Evolutionary conservation across 2,888 invertebrate species (phyloP).

Genomic region (Eupithecia abbreviata): DNA sequence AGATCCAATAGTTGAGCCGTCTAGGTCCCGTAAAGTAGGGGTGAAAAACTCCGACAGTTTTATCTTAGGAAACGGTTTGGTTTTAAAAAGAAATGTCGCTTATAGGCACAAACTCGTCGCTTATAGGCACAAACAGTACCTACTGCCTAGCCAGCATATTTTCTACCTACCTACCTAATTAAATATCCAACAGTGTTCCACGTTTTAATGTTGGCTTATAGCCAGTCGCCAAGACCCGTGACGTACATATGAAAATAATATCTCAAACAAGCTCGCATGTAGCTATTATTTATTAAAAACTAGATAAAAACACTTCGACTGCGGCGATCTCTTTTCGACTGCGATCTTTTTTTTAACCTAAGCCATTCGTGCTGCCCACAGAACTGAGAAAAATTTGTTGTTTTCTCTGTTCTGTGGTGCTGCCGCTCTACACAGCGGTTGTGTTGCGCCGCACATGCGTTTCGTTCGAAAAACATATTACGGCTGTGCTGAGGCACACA

Average conservation of each 20-base stretch:
- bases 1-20: constrained; percentile 1
- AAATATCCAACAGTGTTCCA: constrained; percentile 23
- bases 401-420: too few species aligned
- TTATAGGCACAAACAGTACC: neutral
- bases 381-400: too few species aligned
- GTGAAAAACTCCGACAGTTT: neutral
- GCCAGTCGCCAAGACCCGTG: constrained; percentile 40
- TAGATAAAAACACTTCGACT: too few species aligned
- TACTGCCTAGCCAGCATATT: neutral
- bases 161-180: neutral
- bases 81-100: neutral
- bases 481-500: too few species aligned
- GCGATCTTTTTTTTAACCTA: too few species aligned
- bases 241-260: constrained; percentile 24
- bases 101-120: neutral
- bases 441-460: too few species aligned
- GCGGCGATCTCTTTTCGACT: too few species aligned
- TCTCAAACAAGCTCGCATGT: constrained; percentile 14
- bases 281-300: constrained; percentile 9
- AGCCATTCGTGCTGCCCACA: too few species aligned
- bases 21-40: neutral
- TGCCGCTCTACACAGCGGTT: too few species aligned
- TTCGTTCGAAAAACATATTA: too few species aligned
- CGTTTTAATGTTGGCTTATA: constrained; percentile 45
- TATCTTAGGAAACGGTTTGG: neutral